Conservation (phyloP, 2,888 invertebrate genomes). For the Morpho helenor region DNA sequence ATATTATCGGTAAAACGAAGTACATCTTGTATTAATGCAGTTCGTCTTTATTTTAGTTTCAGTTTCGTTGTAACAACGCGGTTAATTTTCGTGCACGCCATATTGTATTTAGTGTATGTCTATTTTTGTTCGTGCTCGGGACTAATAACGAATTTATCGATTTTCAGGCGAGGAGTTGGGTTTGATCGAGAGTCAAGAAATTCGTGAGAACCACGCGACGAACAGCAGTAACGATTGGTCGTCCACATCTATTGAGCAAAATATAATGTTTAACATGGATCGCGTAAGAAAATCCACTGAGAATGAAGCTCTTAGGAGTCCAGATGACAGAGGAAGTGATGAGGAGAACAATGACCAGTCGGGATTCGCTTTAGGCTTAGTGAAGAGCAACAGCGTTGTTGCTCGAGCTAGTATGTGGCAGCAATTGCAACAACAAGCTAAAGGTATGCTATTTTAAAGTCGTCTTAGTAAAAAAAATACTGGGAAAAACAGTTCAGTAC, state of each 20-base stretch:
- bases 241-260: slow-evolving; percentile 64
- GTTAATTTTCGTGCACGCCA: slow-evolving; percentile 29
- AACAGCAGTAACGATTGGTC: slow-evolving; percentile 72
- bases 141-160: slow-evolving; percentile 30
- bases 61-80: slow-evolving; percentile 12
- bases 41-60: slow-evolving; percentile 16
- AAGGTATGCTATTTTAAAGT: slow-evolving; percentile 53
- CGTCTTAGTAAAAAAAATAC: neutral
- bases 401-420: slow-evolving; percentile 86
- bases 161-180: slow-evolving; percentile 72
- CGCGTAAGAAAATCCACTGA: slow-evolving; percentile 67
- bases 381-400: slow-evolving; percentile 83
- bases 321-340: slow-evolving; percentile 43
- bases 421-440: slow-evolving; percentile 83
- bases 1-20: slow-evolving; percentile 23
- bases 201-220: slow-evolving; percentile 60
- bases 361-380: slow-evolving; percentile 63
- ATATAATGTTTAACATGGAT: slow-evolving; percentile 55
- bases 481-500: no score
- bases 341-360: slow-evolving; percentile 40
- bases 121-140: slow-evolving; percentile 30
- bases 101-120: slow-evolving; percentile 27
- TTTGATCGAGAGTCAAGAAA: slow-evolving; percentile 67
- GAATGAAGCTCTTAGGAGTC: slow-evolving; percentile 49
- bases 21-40: slow-evolving; percentile 7